phyloP scores from a whole-genome alignment of 2,888 invertebrate genomes.

The Myathropa florea region DNA sequence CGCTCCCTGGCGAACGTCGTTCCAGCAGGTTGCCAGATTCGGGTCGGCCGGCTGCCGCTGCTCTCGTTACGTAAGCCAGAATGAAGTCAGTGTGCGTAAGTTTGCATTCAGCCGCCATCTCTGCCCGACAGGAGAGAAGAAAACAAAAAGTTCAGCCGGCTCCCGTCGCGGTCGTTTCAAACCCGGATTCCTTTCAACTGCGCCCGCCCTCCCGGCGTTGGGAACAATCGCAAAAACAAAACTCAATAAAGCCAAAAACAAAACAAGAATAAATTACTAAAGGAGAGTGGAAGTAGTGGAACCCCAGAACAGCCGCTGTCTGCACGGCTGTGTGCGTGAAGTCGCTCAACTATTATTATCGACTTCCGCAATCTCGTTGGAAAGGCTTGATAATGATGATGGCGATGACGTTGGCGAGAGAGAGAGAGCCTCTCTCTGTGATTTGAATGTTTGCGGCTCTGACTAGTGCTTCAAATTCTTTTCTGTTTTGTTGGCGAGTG shows the following conservation, averaged over 20 bases:
- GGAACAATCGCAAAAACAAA: slow-evolving; percentile 31
- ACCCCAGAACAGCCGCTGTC: slow-evolving; percentile 11
- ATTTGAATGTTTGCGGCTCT: neutral
- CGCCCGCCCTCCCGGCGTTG: neutral
- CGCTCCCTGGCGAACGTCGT: slow-evolving; percentile 23
- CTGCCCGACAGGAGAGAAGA: neutral
- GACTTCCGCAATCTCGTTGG: slow-evolving; percentile 67
- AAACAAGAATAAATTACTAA: neutral
- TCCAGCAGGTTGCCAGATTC: slow-evolving; percentile 9
- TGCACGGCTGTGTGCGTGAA: slow-evolving; percentile 45
- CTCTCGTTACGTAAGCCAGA: slow-evolving; percentile 26
- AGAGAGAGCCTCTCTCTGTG: neutral
- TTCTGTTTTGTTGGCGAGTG: neutral
- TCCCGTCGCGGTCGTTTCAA: neutral
- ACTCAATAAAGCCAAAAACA: slow-evolving; percentile 19
- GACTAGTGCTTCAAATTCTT: neutral
- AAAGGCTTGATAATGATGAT: slow-evolving; percentile 66
- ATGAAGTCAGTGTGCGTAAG: slow-evolving; percentile 1
- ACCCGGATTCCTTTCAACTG: neutral
- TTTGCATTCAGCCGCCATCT: slow-evolving; percentile 3
- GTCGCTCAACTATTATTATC: slow-evolving; percentile 67
- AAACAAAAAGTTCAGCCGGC: neutral
- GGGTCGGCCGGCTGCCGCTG: slow-evolving; percentile 10
- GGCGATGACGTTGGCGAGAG: slow-evolving; percentile 49
- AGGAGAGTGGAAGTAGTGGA: slow-evolving; percentile 15